A percentile compares a stretch with the other conserved stretches of the same genome.
Evolutionary conservation across 1,140 invertebrate species (phyloP).

Genomic region (Drosophila lacteicornis): DNA sequence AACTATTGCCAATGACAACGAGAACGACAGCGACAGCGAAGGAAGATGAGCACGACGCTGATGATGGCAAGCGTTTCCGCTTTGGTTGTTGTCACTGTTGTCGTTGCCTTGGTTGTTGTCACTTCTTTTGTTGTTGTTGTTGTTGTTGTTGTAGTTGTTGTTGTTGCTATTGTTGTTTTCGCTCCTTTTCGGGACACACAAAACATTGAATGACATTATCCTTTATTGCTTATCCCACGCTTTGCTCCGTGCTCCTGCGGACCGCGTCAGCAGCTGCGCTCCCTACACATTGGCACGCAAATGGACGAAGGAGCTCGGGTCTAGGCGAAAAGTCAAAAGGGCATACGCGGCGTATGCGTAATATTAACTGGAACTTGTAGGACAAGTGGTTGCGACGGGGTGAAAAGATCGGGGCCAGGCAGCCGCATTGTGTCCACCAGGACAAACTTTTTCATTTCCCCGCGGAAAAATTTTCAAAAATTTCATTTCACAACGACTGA

Average conservation of each 20-base stretch:
- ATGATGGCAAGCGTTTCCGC: conserved; percentile 80
- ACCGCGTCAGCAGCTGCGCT: conserved; percentile 59
- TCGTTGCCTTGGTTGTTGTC: conserved; percentile 17
- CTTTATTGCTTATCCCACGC: conserved; percentile 84
- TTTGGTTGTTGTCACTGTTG: conserved; percentile 48
- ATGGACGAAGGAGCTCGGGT: conserved; percentile 33
- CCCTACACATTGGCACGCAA: conserved; percentile 64
- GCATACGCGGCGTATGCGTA: conserved; percentile 77
- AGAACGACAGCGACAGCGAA: conserved; percentile 35
- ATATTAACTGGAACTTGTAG: conserved; percentile 72
- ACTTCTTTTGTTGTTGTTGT: conserved; percentile 21
- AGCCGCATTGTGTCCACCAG: conserved; percentile 79
- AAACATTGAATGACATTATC: conserved; percentile 84
- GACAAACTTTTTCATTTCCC: conserved; percentile 82
- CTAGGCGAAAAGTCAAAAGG: conserved; percentile 75
- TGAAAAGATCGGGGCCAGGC: conserved; percentile 37
- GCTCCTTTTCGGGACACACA: conserved; percentile 65
- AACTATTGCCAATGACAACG: conserved; percentile 79
- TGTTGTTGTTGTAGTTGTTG: too few relatives aligned
- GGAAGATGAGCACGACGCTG: conserved; percentile 67
- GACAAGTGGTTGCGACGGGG: conserved; percentile 18
- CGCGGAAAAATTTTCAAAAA: conserved; percentile 84
- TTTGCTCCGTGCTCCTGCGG: conserved; percentile 40
- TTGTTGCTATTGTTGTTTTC: conserved; percentile 17
- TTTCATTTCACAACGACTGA: conserved; percentile 78